These are phyloP conservation scores for Myrmophylax atrothorax DNA, from an alignment of 2,113 vertebrate genomes.

Conservation along the genomic window DNA sequence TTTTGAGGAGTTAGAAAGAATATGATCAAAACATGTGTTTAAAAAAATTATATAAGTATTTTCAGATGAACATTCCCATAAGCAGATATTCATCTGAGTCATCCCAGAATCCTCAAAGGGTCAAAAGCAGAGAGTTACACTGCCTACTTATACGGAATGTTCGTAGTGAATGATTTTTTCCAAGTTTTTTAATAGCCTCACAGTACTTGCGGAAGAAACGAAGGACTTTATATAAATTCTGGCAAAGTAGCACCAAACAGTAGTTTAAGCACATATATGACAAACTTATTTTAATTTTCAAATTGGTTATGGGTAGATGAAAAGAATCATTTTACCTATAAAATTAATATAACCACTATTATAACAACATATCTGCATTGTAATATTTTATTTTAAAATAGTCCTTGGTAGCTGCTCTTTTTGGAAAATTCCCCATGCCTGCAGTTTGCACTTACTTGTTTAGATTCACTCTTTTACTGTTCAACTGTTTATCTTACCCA, in stretches of 20 bases:
- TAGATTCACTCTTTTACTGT: neutral
- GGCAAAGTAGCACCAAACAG: neutral
- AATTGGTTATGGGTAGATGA: neutral
- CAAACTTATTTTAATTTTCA: neutral
- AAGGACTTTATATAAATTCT: neutral
- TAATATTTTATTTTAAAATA: neutral
- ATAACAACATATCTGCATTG: neutral
- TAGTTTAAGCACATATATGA: neutral
- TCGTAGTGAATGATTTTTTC: neutral
- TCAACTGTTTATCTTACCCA: neutral
- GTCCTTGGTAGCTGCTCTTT: neutral
- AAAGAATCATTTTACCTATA: neutral
- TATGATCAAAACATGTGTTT: fast-evolving
- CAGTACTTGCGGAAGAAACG: neutral
- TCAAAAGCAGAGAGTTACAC: neutral
- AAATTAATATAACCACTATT: neutral
- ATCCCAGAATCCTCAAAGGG: neutral
- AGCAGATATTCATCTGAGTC: neutral
- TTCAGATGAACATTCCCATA: neutral
- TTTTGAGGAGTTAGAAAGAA: neutral
- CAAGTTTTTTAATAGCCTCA: neutral
- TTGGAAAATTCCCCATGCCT: neutral
- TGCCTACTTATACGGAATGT: neutral
- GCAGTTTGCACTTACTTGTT: neutral
- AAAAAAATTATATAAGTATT: neutral